Base-by-base conservation (phyloP, 2,797 vertebrate genomes). In the Labroides dimidiatus region DNA sequence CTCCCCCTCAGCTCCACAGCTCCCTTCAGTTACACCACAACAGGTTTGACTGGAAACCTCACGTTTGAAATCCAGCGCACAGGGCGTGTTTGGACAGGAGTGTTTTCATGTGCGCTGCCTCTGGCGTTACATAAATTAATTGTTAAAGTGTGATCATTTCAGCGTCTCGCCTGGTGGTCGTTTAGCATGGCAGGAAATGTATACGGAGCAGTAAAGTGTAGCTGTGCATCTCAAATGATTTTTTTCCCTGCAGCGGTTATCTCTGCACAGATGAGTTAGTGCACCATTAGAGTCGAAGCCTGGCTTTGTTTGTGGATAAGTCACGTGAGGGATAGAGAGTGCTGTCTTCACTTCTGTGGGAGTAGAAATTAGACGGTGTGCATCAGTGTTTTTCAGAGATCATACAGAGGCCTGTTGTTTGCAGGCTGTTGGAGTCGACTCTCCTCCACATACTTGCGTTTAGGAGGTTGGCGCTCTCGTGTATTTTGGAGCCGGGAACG, bases 11-110 rank as follows among this genome's bases (percentile, higher is more conserved):
- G 47, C 57, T 8, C 51, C 57, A 39, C 43, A n/a, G n/a, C n/a
- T n/a, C 66, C 52, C 47, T 8, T 44, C 58, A 27, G 47, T 54
- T 8, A 48, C 57, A 39, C n/a, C n/a, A n/a, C 74, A 89, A 89
- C 89, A 86, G 90, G 91, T 90, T 74, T 69, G 76, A 88, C 91
- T 83, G 85, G 89, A 90, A 90, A 84, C 47, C 37, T 71, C 66
- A 78, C 14, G 50, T 80, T 68, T 75, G 73, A 75, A 71, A 66
- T 42, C 65, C 58, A 64, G 59, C 39, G 4, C 2, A 10, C 41
- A 52, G 74, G 77, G 75, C 90, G 27, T 89, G 92, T 88, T 65
- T 19, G 74, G 86, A 64, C 90, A 85, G 37, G 84, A 84, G n/a
- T 27, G 44, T 72, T 60, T 78, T 75, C 80, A 58, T 57, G 66